A percentile compares a stretch with the other conserved stretches of the same genome.
These are phyloP conservation scores for Mormyrus lacerda DNA, from an alignment of 2,113 vertebrate genomes.

Conservation along the genomic window DNA sequence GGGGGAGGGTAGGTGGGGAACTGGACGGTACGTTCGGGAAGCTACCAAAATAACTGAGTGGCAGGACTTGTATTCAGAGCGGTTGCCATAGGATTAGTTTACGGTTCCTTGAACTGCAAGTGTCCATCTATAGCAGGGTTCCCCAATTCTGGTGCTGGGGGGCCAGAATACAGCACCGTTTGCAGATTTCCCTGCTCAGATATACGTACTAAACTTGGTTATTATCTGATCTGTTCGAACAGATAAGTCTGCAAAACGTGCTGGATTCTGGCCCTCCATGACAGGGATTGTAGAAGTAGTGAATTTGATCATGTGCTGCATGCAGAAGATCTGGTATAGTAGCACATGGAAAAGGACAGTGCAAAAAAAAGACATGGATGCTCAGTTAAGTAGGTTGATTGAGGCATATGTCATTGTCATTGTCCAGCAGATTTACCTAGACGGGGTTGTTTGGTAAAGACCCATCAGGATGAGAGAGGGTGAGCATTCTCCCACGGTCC, in stretches of 20 bases:
- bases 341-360: background rate
- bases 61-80: background rate
- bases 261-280: background rate
- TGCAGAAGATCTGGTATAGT: background rate
- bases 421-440: background rate
- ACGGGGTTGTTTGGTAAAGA: background rate
- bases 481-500: background rate
- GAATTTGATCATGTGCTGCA: background rate
- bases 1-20: background rate
- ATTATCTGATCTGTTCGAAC: background rate
- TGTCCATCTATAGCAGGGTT: background rate
- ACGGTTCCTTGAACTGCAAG: background rate
- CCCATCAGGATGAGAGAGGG: background rate
- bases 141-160: background rate
- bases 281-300: background rate
- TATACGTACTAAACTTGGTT: background rate
- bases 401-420: background rate
- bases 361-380: background rate
- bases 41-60: background rate
- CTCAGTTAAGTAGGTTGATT: background rate
- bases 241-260: background rate
- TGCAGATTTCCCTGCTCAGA: background rate
- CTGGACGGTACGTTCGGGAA: background rate
- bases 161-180: background rate
- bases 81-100: background rate